Evolutionary conservation across 2,113 vertebrate species (phyloP), one percentile per base, ranked within the genome.

Genomic region (Dicaeum eximium): DNA sequence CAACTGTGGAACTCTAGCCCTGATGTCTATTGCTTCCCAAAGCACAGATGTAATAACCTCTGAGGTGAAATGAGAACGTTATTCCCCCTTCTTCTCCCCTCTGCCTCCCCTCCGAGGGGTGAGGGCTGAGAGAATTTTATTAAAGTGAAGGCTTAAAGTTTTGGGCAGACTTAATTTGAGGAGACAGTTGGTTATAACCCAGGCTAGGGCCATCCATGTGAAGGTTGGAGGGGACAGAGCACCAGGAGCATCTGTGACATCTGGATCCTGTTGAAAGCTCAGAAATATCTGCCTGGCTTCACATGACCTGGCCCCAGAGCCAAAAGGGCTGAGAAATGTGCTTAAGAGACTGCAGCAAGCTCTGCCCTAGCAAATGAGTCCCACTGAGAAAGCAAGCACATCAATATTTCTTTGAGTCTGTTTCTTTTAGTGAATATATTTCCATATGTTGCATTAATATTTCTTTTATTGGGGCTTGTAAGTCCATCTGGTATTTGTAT

Each of bases 401-500:
- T 88, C 51, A 70, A 72, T 92, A 74, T 78, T 93, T 90, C 72
- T 94, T 78, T 38, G 23, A 80, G 62, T 58, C 50, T 54, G 56
- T 86, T 92, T 95, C 56, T 92, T 96, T 80, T 50, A 61, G 88
- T 77, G 88, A 93, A 78, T 97, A n/a, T 80, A 83, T 93, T 90
- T 95, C 90, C 91, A 92, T 94, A 90, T 93, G 88, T 78, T 95
- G 51, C 56, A 88, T 86, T 79, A 92, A 92, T 94, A 93, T 85
- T 90, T 92, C 88, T 90, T 93, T 95, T 90, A 86, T 42, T 88
- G 37, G n/a, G 61, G n/a, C 48, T 86, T 73, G 13, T 48, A 83
- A 90, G 28, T 86, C 90, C 92, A 96, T 88, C 92, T 95, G 90
- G 79, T 90, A 73, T 70, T 91, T 72, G 90, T 54, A 84, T 65